These are phyloP conservation scores for Colletes gigas DNA, from an alignment of 1,140 invertebrate species.

Conservation along the genomic window DNA sequence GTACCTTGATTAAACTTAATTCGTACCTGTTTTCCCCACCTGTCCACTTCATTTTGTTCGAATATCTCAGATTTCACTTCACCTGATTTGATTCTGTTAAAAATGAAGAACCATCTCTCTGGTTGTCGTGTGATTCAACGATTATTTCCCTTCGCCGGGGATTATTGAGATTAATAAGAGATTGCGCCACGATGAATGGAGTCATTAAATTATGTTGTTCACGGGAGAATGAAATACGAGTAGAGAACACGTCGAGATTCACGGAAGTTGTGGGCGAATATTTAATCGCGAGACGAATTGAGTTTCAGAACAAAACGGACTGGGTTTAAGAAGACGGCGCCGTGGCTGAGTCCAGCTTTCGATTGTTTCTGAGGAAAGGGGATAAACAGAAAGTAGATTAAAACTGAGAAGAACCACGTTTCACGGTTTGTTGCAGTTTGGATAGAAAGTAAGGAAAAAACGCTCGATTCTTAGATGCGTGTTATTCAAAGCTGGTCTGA, in stretches of 20 bases:
- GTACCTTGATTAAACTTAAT: too few relatives aligned
- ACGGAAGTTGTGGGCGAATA: constrained; percentile 15
- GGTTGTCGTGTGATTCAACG: neutral
- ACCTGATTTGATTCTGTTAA: too few relatives aligned
- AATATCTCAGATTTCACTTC: too few relatives aligned
- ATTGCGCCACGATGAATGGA: neutral
- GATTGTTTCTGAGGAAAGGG: constrained; percentile 1
- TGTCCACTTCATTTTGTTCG: too few relatives aligned
- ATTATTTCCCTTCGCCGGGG: neutral
- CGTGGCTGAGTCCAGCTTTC: constrained; percentile 10
- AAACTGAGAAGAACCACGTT: constrained; percentile 23
- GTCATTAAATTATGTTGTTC: neutral
- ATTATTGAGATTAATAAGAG: constrained; percentile 9
- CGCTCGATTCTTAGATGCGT: neutral
- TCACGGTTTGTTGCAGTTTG: constrained; percentile 23
- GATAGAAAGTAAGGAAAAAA: neutral
- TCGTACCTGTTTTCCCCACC: too few relatives aligned
- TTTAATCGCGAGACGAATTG: constrained; percentile 16
- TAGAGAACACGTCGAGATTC: neutral
- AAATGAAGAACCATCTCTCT: too few relatives aligned
- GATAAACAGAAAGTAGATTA: constrained; percentile 38
- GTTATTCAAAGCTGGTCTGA: too few relatives aligned
- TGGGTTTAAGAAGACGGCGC: constrained; percentile 2
- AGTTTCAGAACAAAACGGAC: constrained; percentile 26
- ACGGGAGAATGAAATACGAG: neutral